Conservation (phyloP, 2,797 vertebrate genomes). For the Hyperoplus lanceolatus region DNA sequence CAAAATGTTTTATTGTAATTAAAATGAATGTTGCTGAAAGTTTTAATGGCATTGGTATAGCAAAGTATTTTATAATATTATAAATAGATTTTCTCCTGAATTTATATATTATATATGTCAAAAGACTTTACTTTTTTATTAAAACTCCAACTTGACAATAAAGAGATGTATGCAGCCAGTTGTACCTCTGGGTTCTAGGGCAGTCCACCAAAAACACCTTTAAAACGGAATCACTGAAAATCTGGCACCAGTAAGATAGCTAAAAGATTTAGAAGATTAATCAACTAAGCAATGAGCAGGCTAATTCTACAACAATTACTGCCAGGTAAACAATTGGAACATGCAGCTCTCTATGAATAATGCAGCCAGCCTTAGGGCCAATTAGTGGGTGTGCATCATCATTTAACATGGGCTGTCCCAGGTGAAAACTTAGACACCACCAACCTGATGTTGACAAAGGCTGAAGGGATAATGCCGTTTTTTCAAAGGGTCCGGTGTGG, state of each 20-base stretch:
- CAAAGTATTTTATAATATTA: constrained; percentile 3
- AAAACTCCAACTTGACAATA: not conserved
- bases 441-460: constrained; percentile 32
- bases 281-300: constrained; percentile 58
- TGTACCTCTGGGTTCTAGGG: not conserved
- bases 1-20: constrained; percentile 6
- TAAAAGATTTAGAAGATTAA: constrained; percentile 44
- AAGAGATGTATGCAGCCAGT: not conserved
- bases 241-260: constrained; percentile 15
- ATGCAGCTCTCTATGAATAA: constrained; percentile 66
- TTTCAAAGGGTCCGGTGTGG: constrained; percentile 1
- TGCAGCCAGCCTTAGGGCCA: constrained; percentile 49
- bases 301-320: constrained; percentile 72
- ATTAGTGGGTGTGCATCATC: constrained; percentile 57
- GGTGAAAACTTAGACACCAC: constrained; percentile 44
- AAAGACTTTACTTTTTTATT: not conserved
- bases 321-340: constrained; percentile 66
- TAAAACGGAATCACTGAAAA: constrained; percentile 21
- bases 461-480: constrained; percentile 17
- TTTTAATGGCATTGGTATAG: constrained; percentile 7
- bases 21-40: not conserved
- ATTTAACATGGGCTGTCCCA: constrained; percentile 49
- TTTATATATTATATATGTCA: not conserved
- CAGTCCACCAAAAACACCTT: not conserved
- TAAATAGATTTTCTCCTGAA: not conserved